Percentiles rank a stretch among this genome's conserved stretches.
phyloP scores from a whole-genome alignment of 2,113 vertebrate species.

The Phrynosoma blainvillii region DNA sequence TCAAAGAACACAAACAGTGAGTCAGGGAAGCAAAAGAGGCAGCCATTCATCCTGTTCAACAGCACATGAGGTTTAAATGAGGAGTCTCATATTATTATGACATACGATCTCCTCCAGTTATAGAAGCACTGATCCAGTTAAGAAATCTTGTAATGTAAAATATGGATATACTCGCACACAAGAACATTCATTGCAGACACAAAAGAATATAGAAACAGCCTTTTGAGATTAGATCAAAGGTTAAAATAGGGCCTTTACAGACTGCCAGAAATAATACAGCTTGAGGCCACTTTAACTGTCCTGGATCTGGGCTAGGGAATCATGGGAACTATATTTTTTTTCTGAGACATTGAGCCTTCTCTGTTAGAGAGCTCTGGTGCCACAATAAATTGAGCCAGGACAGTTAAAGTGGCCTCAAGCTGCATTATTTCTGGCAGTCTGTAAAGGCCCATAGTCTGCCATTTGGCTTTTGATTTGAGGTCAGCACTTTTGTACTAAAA shows the following conservation, averaged over 20 bases:
- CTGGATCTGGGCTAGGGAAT: too few species aligned
- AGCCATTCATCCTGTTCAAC: background rate
- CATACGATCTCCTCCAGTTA: background rate
- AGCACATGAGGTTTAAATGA: background rate
- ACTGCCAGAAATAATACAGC: too few species aligned
- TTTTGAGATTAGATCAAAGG: background rate
- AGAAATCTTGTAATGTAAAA: background rate
- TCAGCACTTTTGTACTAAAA: background rate
- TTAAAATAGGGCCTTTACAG: background rate
- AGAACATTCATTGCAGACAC: too few species aligned
- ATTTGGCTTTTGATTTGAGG: background rate
- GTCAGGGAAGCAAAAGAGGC: conserved; percentile 6
- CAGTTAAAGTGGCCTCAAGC: too few species aligned
- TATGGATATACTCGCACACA: background rate
- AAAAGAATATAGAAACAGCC: too few species aligned
- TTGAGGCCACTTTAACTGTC: too few species aligned
- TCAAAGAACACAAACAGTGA: conserved; percentile 13
- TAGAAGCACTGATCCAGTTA: background rate
- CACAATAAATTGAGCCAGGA: too few species aligned
- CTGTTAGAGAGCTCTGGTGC: too few species aligned
- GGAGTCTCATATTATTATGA: background rate
- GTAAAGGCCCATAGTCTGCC: too few species aligned
- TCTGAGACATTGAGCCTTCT: too few species aligned
- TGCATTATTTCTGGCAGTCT: too few species aligned
- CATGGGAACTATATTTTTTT: too few species aligned